These are phyloP conservation scores for Terrapene triunguis DNA, from an alignment of 2,113 vertebrate genomes.

Conservation along the genomic window DNA sequence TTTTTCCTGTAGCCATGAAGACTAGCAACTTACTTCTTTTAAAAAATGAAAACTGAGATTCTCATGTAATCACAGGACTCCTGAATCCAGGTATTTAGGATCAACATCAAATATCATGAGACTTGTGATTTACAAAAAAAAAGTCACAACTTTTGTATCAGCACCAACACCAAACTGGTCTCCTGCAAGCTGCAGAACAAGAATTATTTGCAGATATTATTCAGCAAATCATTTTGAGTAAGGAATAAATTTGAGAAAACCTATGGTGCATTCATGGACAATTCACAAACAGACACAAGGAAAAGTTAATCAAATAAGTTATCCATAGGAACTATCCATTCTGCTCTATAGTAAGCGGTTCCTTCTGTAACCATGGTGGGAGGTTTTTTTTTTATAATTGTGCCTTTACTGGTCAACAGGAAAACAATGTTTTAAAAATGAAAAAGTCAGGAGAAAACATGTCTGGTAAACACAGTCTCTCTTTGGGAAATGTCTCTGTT, in stretches of 20 bases:
- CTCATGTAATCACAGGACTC: not conserved
- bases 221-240: not conserved
- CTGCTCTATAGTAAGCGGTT: not conserved
- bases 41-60: not conserved
- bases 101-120: not conserved
- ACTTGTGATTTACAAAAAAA: conserved; percentile 3
- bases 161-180: not conserved
- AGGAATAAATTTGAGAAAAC: not conserved
- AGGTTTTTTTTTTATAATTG: not conserved
- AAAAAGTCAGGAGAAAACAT: conserved; percentile 19
- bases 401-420: not conserved
- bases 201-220: conserved; percentile 15
- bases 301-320: not conserved
- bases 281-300: not conserved
- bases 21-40: not conserved
- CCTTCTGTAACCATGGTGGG: not conserved
- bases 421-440: conserved; percentile 6
- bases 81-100: not conserved
- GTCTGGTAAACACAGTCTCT: not conserved
- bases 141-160: not conserved
- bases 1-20: not conserved
- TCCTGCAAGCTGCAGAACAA: not conserved
- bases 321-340: not conserved
- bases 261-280: not conserved
- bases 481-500: not conserved